Base-by-base conservation (phyloP, 1,140 invertebrate genomes). In the Hormaphis cornu region DNA sequence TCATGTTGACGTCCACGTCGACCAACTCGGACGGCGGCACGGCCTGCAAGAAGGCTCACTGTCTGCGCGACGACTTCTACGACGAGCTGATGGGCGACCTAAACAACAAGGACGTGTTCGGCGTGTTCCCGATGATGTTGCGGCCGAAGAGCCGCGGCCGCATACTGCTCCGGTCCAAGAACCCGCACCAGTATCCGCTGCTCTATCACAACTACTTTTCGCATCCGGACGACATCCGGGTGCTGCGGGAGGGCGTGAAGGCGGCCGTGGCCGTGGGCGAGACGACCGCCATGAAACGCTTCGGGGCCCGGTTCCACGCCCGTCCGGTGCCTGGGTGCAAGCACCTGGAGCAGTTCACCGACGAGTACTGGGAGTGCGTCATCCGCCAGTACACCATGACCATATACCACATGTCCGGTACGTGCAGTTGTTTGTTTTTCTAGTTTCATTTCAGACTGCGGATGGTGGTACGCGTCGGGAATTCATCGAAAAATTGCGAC, bases 181-280 rank as follows among this genome's bases (percentile, higher is more conserved):
- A 97, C 79, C 93, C 94, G 0, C 78, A 89, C 6, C 84, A 90
- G 4, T 89, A 93, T 77, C 95, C 95, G 0, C 76, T 93, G 4
- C 82, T 97, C 66, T 88, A 90, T 73, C 91, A 95, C 73, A 95
- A 94, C 75, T 95, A 95, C 75, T 79, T 95, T 33, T 89, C 89
- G 0, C 84, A 93, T 79, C 86, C 85, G 0, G 84, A 89, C 28
- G 91, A 93, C 73, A 85, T 93, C 0, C 79, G 84, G 22, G 87
- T 90, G 0, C 75, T 93, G 40, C 79, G 89, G 50, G 89, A 93
- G 79, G 91, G 91, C 18, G 87, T 92, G 1, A 94, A 93, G 77
- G 87, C 89, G 0, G 87, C 87, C 0, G 76, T 95, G 3, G 89
- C 90, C 0, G 82, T 91, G n/a, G 86, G 84, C 2, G 75, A 81